A percentile compares a stretch with the other conserved stretches of the same genome.
These are phyloP conservation scores for Turdus rufiventris DNA, from an alignment of 2,113 vertebrate genomes.

Conservation along the genomic window DNA sequence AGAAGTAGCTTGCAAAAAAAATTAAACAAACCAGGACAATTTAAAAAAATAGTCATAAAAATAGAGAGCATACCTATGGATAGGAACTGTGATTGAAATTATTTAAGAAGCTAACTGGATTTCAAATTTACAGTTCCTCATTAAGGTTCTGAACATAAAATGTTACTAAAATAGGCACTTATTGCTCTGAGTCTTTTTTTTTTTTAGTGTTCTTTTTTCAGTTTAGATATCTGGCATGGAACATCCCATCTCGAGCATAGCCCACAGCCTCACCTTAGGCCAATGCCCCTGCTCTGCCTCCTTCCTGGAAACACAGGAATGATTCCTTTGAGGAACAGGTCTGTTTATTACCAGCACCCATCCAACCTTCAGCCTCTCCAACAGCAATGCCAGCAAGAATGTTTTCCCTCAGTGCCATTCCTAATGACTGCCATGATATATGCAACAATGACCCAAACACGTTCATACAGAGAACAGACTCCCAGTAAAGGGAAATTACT, in stretches of 20 bases:
- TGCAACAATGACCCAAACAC: not conserved
- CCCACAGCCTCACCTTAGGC: not conserved
- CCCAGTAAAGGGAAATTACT: not conserved
- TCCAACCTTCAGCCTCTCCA: not conserved
- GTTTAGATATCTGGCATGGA: not conserved
- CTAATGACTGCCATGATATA: not conserved
- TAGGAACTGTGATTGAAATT: not conserved
- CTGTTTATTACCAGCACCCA: not conserved
- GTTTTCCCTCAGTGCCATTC: not conserved
- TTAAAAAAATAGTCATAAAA: not conserved
- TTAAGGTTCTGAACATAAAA: not conserved
- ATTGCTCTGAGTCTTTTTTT: not conserved
- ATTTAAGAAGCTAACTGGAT: not conserved
- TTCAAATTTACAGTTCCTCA: not conserved
- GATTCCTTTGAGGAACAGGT: not conserved
- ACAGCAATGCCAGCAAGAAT: not conserved
- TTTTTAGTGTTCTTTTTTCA: not conserved
- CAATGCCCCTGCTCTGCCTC: not conserved
- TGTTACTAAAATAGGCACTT: not conserved
- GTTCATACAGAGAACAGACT: not conserved
- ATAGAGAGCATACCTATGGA: not conserved
- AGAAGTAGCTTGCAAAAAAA: not conserved
- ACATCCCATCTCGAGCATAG: accelerated
- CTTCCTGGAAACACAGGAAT: not conserved
- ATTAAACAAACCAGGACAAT: not conserved